A percentile compares a stretch with the other conserved stretches of the same genome.
These are phyloP conservation scores for Eupeodes luniger DNA, from an alignment of 2,888 invertebrate genomes.

Conservation along the genomic window DNA sequence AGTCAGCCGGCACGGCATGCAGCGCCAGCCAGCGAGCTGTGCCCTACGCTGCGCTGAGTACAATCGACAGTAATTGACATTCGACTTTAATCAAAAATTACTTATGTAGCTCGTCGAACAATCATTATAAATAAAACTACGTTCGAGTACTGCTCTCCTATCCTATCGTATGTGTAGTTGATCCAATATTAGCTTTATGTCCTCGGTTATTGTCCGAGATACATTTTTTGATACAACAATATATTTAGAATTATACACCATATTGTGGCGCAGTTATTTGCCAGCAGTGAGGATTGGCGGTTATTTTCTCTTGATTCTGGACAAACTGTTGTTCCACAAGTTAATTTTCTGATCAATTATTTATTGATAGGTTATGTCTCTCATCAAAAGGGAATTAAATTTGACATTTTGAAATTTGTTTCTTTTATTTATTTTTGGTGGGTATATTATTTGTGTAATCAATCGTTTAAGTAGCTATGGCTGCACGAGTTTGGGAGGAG, in stretches of 20 bases:
- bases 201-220: not conserved
- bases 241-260: not conserved
- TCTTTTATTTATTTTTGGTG: not conserved
- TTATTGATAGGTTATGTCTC: constrained; percentile 5
- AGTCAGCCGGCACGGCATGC: too few species aligned
- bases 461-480: too few species aligned
- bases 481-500: too few species aligned
- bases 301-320: constrained; percentile 2
- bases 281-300: not conserved
- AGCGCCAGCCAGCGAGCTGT: not conserved
- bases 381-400: constrained; percentile 5
- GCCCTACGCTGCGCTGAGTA: not conserved
- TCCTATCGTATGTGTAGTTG: constrained; percentile 7
- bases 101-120: constrained; percentile 14
- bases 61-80: constrained; percentile 68
- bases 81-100: constrained; percentile 66
- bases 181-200: constrained; percentile 48
- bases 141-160: not conserved
- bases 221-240: too few species aligned
- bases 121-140: not conserved
- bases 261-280: not conserved
- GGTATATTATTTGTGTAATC: too few species aligned
- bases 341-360: constrained; percentile 62
- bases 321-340: constrained; percentile 41
- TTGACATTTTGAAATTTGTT: constrained; percentile 13